phyloP scores from a whole-genome alignment of 2,888 invertebrate genomes.

The Petrophora chlorosata region DNA sequence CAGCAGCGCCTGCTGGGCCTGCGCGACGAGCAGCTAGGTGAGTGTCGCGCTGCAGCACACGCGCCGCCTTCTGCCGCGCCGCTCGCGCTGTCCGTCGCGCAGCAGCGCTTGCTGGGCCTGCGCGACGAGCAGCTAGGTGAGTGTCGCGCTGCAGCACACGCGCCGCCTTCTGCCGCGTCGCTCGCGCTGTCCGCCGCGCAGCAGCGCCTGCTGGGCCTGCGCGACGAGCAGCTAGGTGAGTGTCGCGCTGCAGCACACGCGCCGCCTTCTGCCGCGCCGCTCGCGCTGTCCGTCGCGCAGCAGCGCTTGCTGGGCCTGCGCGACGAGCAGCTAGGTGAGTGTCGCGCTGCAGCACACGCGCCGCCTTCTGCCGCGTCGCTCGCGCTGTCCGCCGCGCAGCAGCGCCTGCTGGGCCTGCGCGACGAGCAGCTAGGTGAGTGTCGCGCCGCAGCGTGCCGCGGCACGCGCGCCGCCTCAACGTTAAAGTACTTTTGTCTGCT shows the following conservation, averaged over 20 bases:
- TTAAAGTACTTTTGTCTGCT: no score
- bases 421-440: slow-evolving; percentile 21
- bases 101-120: slow-evolving; percentile 46
- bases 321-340: slow-evolving; percentile 21
- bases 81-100: slow-evolving; percentile 28
- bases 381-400: slow-evolving; percentile 38
- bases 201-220: slow-evolving; percentile 45
- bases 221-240: slow-evolving; percentile 24
- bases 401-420: slow-evolving; percentile 44
- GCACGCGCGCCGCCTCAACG: no score
- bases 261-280: neutral
- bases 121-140: slow-evolving; percentile 25
- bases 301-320: slow-evolving; percentile 45
- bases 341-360: slow-evolving; percentile 3
- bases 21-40: slow-evolving; percentile 25
- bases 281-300: no score
- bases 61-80: neutral
- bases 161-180: neutral
- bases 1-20: slow-evolving; percentile 47
- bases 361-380: slow-evolving; percentile 17
- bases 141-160: neutral
- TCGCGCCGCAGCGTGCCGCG: neutral
- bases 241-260: slow-evolving; percentile 1
- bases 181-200: no score
- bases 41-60: neutral